Evolutionary conservation across 2,797 vertebrate species (phyloP).

Genomic region (Phaenicophaeus curvirostris): DNA sequence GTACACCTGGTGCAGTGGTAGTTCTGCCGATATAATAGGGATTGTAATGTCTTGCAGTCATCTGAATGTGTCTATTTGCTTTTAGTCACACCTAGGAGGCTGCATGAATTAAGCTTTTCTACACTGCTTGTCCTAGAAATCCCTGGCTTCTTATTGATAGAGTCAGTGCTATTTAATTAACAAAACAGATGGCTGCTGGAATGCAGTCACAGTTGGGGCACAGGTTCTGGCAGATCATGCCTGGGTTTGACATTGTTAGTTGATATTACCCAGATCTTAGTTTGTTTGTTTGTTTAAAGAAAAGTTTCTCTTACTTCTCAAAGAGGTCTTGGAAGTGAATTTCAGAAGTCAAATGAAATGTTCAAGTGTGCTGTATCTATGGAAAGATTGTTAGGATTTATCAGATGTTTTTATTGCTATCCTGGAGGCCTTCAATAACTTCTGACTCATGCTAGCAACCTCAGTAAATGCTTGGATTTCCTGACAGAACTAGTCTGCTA

Average conservation of each 20-base stretch:
- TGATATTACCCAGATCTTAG: not conserved
- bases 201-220: conserved; percentile 19
- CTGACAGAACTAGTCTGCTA: not conserved
- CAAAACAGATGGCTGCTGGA: conserved; percentile 38
- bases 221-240: not conserved
- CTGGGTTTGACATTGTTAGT: conserved; percentile 14
- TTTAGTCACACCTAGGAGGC: conserved; percentile 11
- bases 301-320: not conserved
- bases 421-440: not conserved
- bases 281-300: not conserved
- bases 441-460: not conserved
- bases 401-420: not conserved
- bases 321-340: not conserved
- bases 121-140: not conserved
- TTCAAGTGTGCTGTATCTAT: not conserved
- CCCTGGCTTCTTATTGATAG: not conserved
- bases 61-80: conserved; percentile 9
- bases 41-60: not conserved
- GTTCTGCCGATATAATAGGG: not conserved
- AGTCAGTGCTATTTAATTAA: conserved; percentile 39
- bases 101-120: not conserved
- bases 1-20: not conserved
- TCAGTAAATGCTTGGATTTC: not conserved
- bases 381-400: not conserved
- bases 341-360: not conserved